phyloP scores from a whole-genome alignment of 2,113 vertebrate species.

The Siphamia tubifer region DNA sequence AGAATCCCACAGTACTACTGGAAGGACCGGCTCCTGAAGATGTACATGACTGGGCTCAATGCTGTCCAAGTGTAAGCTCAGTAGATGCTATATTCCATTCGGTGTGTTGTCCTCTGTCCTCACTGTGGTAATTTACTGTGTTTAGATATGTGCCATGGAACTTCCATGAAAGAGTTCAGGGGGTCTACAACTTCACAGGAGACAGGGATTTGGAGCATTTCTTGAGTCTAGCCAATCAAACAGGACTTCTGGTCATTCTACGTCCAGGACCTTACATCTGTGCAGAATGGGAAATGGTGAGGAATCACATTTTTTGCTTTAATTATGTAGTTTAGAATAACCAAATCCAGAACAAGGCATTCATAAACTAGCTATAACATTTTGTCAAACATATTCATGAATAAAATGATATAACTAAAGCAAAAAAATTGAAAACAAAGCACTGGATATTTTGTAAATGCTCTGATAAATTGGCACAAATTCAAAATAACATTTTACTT shows the following conservation, averaged over 20 bases:
- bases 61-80: constrained; percentile 89
- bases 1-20: constrained; percentile 88
- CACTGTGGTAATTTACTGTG: neutral
- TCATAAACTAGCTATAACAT: too few relatives aligned
- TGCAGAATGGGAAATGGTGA: constrained; percentile 99
- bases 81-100: neutral
- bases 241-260: constrained; percentile 91
- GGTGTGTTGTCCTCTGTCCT: neutral
- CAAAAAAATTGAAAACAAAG: too few relatives aligned
- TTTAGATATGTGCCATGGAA: constrained; percentile 95
- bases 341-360: too few relatives aligned
- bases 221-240: constrained; percentile 86
- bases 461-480: too few relatives aligned
- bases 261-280: constrained; percentile 98
- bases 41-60: constrained; percentile 92
- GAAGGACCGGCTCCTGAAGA: constrained; percentile 91
- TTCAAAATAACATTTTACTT: too few relatives aligned
- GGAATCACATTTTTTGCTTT: too few relatives aligned
- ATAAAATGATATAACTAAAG: too few relatives aligned
- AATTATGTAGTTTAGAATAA: too few relatives aligned
- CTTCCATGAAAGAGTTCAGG: constrained; percentile 87
- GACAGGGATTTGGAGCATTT: constrained; percentile 88
- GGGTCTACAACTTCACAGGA: constrained; percentile 86
- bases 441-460: too few relatives aligned
- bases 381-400: too few relatives aligned